These are phyloP conservation scores for Bradypus variegatus DNA, from an alignment of 2,797 vertebrate species.

Conservation along the genomic window DNA sequence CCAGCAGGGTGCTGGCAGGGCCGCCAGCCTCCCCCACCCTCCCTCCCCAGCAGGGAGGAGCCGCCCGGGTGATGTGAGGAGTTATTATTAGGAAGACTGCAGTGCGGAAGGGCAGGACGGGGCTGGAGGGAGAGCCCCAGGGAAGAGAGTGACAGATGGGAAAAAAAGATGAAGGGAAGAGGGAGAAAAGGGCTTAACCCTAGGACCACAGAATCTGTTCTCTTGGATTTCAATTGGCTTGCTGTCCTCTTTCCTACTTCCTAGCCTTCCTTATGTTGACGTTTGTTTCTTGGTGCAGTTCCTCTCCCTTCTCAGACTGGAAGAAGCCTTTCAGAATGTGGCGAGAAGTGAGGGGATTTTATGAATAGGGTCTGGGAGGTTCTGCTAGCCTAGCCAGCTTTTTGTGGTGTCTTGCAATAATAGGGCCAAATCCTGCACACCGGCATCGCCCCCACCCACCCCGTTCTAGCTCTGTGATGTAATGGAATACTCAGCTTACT, in stretches of 20 bases:
- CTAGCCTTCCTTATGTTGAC: slow-evolving; percentile 15
- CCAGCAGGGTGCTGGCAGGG: background rate
- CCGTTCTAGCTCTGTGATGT: background rate
- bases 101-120: slow-evolving; percentile 68
- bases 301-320: background rate
- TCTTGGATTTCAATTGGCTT: background rate
- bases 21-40: background rate
- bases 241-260: background rate
- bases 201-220: background rate
- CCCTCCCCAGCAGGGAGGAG: background rate
- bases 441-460: fast-evolving
- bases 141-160: background rate
- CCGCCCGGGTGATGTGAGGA: slow-evolving; percentile 26
- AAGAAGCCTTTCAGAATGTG: background rate
- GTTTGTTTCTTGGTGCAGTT: background rate
- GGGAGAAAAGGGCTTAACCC: background rate
- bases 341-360: background rate
- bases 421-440: too few relatives aligned
- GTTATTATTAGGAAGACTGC: slow-evolving; percentile 77
- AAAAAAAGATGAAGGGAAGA: background rate
- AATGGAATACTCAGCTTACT: background rate
- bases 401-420: background rate
- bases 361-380: background rate
- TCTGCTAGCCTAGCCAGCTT: background rate
- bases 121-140: background rate